A percentile compares a stretch with the other conserved stretches of the same genome.
phyloP scores from a whole-genome alignment of 1,140 invertebrate genomes.

The Grapholita molesta region DNA sequence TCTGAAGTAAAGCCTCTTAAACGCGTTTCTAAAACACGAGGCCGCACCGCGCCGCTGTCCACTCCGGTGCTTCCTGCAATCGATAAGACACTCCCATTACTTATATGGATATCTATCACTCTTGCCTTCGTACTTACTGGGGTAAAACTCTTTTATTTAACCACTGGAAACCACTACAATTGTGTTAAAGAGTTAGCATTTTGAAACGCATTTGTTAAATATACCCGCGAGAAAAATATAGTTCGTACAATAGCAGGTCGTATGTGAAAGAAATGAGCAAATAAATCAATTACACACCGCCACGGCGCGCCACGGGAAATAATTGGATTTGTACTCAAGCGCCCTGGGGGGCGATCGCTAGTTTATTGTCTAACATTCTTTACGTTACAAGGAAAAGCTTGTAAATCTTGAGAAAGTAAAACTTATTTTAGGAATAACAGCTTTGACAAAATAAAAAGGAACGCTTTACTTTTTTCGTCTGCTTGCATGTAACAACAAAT shows the following conservation, averaged over 20 bases:
- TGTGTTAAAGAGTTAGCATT: constrained; percentile 7
- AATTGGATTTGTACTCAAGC: constrained; percentile 59
- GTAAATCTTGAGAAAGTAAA: constrained; percentile 9
- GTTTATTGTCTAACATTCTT: constrained; percentile 52
- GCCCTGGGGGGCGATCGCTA: constrained; percentile 43
- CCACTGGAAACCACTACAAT: neutral
- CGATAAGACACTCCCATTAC: constrained; percentile 27
- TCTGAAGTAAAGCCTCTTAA: constrained; percentile 41
- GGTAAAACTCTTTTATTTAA: neutral
- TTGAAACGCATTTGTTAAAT: constrained; percentile 2
- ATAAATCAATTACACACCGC: constrained; percentile 65
- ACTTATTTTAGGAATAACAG: constrained; percentile 8
- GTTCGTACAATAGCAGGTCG: neutral
- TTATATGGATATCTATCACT: constrained; percentile 11
- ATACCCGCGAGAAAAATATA: constrained; percentile 3
- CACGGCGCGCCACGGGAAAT: constrained; percentile 52
- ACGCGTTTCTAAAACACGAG: constrained; percentile 38
- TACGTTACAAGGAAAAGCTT: constrained; percentile 17
- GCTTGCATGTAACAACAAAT: too few relatives aligned
- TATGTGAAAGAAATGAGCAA: constrained; percentile 48
- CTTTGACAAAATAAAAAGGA: neutral
- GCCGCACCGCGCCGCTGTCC: constrained; percentile 26
- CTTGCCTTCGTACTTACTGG: neutral
- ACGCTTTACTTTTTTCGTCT: neutral
- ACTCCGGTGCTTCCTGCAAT: constrained; percentile 27